These are phyloP conservation scores for Candoia aspera DNA, from an alignment of 2,113 vertebrate genomes.

Conservation along the genomic window DNA sequence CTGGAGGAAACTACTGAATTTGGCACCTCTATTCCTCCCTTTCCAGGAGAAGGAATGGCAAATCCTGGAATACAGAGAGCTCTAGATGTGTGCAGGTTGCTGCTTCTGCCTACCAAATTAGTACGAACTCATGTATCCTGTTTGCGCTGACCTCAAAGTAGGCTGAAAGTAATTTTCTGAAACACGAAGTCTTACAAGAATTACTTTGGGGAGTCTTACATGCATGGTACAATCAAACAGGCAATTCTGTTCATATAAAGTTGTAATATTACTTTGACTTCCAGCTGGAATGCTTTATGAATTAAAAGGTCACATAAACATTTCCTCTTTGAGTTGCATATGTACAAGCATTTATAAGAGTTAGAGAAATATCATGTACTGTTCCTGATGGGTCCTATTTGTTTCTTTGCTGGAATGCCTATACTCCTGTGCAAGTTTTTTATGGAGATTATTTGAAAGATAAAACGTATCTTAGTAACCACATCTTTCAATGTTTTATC, in stretches of 20 bases:
- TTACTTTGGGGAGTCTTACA: slow-evolving; percentile 25
- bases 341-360: background rate
- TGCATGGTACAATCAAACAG: slow-evolving; percentile 26
- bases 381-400: slow-evolving; percentile 39
- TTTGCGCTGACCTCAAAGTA: slow-evolving; percentile 59
- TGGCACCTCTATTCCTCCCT: background rate
- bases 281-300: background rate
- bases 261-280: slow-evolving; percentile 22
- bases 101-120: slow-evolving; percentile 29
- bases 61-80: background rate
- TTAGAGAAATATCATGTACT: slow-evolving; percentile 35
- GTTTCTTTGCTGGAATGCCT: slow-evolving; percentile 6
- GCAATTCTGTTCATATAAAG: slow-evolving; percentile 30
- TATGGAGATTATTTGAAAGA: slow-evolving; percentile 50
- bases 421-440: slow-evolving; percentile 34
- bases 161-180: slow-evolving; percentile 62
- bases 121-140: slow-evolving; percentile 54
- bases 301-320: slow-evolving; percentile 38
- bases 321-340: slow-evolving; percentile 34
- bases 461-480: slow-evolving; percentile 56
- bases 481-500: slow-evolving; percentile 57
- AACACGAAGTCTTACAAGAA: slow-evolving; percentile 39
- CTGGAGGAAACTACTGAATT: background rate
- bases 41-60: background rate
- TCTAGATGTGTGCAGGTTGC: background rate